Base-by-base conservation (phyloP, 2,888 invertebrate species). In the Isotomurus palustris region DNA sequence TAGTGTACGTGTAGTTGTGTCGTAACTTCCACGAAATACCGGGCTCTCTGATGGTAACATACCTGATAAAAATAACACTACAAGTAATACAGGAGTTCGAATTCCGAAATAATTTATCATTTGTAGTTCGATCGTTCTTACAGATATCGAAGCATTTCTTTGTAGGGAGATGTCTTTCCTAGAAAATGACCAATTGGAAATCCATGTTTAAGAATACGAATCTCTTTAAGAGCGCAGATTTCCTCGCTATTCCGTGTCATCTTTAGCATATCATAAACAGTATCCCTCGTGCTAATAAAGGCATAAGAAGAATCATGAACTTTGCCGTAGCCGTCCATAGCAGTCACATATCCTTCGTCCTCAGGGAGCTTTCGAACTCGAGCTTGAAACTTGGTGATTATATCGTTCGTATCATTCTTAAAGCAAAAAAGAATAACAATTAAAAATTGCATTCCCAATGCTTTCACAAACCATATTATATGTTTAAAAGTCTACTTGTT, bases 201-300 rank as follows among this genome's bases (percentile, higher is more conserved):
- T n/a, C 65, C 56, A 38, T 59, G 57, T 41, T 59, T 58, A 8
- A 69, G 40, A 8, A 69, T 38, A 3, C 43, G 52, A 24, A 69
- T 12, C 36, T 69, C 65, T 17, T 59, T 64, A 21, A 67, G 51
- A 2, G 29, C 50, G 43, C 69, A 69, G 36, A 69, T 60, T 10
- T 62, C 59, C 14, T 49, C 43, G 14, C 62, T 64, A 32, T 60
- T 49, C 10, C n/a, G 43, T 1, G 25, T 54, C 3, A 24, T 36
- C 40, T 56, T 58, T 6, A 68, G 32, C 1, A 49, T 25, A 21
- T 69, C 67, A 32, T 66, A 67, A 19, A 66, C 55, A 22, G 56
- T 61, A 35, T 64, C 62, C 17, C 58, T 44, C 2, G 64, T 53
- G 12, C 57, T 56, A 5, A 69, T 51, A 35, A 62, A 69, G 6